Conservation (phyloP, 2,888 invertebrate species). For the Chloroclysta siterata region DNA sequence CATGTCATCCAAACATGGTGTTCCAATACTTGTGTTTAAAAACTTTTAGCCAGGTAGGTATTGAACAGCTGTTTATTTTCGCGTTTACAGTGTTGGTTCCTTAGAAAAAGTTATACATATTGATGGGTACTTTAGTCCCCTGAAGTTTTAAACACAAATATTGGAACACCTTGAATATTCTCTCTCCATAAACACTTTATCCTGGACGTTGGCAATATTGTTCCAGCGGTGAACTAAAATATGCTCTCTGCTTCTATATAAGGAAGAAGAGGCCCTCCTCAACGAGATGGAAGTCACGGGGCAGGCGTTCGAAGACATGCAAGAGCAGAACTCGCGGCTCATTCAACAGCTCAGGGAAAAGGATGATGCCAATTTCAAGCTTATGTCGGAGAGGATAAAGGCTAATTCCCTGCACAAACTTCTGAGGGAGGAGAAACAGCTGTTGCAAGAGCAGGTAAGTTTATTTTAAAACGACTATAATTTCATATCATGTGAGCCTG, state of each 20-base stretch:
- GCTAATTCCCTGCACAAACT: slow-evolving; percentile 98
- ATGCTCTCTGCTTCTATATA: slow-evolving; percentile 41
- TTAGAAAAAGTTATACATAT: too few relatives aligned
- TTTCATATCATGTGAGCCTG: too few relatives aligned
- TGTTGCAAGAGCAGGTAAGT: slow-evolving; percentile 93
- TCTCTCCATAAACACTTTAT: neutral
- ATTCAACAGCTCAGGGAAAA: slow-evolving; percentile 98
- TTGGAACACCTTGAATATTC: too few relatives aligned
- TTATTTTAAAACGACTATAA: neutral
- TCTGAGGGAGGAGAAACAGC: slow-evolving; percentile 96
- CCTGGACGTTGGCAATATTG: slow-evolving; percentile 28
- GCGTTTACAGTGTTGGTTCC: too few relatives aligned
- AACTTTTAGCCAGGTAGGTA: too few relatives aligned
- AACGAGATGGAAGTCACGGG: slow-evolving; percentile 99
- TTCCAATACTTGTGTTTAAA: too few relatives aligned
- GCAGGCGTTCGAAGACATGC: slow-evolving; percentile 99
- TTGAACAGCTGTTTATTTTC: too few relatives aligned
- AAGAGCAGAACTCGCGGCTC: slow-evolving; percentile 97
- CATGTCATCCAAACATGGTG: too few relatives aligned
- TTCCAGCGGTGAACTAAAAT: slow-evolving; percentile 33
- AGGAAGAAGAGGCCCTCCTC: slow-evolving; percentile 97
- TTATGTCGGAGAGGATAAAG: slow-evolving; percentile 98
- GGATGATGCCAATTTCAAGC: slow-evolving; percentile 98
- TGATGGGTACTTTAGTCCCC: too few relatives aligned
- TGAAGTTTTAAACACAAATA: too few relatives aligned